Evolutionary conservation across 1,140 invertebrate species (phyloP).

Genomic region (Mya arenaria): DNA sequence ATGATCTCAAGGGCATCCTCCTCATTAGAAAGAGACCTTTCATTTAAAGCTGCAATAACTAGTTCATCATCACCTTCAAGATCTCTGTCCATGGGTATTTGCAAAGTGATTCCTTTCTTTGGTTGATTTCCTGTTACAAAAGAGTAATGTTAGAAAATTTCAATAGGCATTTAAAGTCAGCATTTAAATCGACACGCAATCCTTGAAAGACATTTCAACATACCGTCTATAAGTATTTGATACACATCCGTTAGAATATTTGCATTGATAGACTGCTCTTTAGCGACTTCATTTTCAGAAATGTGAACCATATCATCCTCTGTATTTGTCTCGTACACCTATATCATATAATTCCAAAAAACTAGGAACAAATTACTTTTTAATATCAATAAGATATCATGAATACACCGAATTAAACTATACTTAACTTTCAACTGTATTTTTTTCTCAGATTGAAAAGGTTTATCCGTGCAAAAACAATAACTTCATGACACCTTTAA

Average conservation of each 20-base stretch:
- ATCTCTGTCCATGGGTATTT: slow-evolving; percentile 23
- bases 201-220: background rate
- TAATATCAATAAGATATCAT: too few relatives aligned
- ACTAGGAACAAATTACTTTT: background rate
- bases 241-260: slow-evolving; percentile 23
- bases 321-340: slow-evolving; percentile 29
- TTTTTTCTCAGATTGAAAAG: too few relatives aligned
- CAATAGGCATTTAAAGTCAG: background rate
- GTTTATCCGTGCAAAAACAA: too few relatives aligned
- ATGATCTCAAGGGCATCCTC: slow-evolving; percentile 3
- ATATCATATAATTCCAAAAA: background rate
- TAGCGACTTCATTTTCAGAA: too few relatives aligned
- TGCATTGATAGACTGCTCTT: background rate
- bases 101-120: slow-evolving; percentile 24
- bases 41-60: background rate
- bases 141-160: background rate
- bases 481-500: too few relatives aligned
- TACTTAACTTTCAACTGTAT: too few relatives aligned
- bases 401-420: too few relatives aligned
- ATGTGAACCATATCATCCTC: background rate
- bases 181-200: background rate
- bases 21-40: background rate
- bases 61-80: slow-evolving; percentile 7
- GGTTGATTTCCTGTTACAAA: slow-evolving; percentile 23
- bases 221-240: slow-evolving; percentile 30